A percentile compares a stretch with the other conserved stretches of the same genome.
Conservation (phyloP, 2,797 vertebrate genomes). For the Lates japonicus region DNA sequence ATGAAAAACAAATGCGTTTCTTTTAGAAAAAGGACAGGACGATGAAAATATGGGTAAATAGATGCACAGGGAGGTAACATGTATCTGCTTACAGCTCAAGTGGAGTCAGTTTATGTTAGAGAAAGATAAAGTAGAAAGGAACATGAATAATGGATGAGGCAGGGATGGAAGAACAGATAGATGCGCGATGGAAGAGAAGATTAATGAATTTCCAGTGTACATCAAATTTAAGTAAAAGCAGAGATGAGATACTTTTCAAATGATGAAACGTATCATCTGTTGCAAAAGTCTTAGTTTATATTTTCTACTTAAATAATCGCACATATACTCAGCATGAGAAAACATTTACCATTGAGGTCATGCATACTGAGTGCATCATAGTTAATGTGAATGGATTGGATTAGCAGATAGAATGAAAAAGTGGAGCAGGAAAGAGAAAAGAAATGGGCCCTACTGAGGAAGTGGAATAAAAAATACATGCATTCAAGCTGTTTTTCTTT, state of each 20-base stretch:
- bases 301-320: conserved; percentile 19
- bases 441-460: not conserved
- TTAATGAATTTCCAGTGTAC: conserved; percentile 58
- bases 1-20: conserved; percentile 46
- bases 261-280: conserved; percentile 23
- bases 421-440: not conserved
- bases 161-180: conserved; percentile 57
- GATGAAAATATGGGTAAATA: conserved; percentile 64
- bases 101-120: conserved; percentile 64
- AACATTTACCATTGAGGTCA: not conserved
- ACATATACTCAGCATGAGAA: conserved; percentile 1
- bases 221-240: conserved; percentile 58
- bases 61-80: conserved; percentile 50
- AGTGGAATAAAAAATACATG: not conserved
- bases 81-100: conserved; percentile 70
- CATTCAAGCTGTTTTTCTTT: conserved; percentile 7
- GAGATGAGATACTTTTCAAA: conserved; percentile 33
- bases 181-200: conserved; percentile 49
- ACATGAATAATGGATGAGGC: conserved; percentile 72
- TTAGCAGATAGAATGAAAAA: conserved; percentile 1
- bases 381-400: conserved; percentile 24
- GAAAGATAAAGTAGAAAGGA: conserved; percentile 63
- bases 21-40: conserved; percentile 41
- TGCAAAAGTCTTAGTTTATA: not conserved
- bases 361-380: conserved; percentile 9